Percentiles rank a stretch among this genome's conserved stretches.
These are phyloP conservation scores for Geothlypis trichas DNA, from an alignment of 2,113 vertebrate genomes.

Conservation along the genomic window DNA sequence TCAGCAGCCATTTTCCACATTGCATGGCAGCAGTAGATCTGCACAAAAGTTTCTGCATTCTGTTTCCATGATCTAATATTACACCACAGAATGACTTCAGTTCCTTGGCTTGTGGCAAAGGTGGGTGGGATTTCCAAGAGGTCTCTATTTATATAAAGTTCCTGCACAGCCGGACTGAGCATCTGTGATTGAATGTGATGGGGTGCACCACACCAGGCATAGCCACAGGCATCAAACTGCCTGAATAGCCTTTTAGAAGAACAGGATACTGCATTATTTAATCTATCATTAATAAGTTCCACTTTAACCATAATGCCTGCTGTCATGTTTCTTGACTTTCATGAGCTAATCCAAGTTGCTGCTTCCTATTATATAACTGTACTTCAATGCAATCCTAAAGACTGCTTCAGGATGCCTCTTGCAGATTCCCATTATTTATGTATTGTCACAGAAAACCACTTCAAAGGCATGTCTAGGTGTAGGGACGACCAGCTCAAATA, in stretches of 20 bases:
- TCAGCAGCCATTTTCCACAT: neutral
- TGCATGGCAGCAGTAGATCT: neutral
- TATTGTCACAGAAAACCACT: neutral
- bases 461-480: neutral
- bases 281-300: conserved; percentile 34
- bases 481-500: neutral
- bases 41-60: neutral
- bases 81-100: neutral
- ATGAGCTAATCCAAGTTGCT: neutral
- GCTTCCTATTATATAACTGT: conserved; percentile 12
- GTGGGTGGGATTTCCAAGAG: neutral
- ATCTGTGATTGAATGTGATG: neutral
- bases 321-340: conserved; percentile 45
- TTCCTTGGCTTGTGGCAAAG: neutral
- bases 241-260: neutral
- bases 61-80: neutral
- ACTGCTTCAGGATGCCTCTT: neutral
- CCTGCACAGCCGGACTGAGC: neutral
- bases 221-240: neutral
- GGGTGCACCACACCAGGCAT: neutral
- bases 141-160: neutral
- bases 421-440: neutral
- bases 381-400: neutral
- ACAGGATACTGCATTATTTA: conserved; percentile 27
- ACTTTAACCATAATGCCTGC: neutral